phyloP scores from a whole-genome alignment of 2,888 invertebrate genomes.

The Agrotis ipsilon region DNA sequence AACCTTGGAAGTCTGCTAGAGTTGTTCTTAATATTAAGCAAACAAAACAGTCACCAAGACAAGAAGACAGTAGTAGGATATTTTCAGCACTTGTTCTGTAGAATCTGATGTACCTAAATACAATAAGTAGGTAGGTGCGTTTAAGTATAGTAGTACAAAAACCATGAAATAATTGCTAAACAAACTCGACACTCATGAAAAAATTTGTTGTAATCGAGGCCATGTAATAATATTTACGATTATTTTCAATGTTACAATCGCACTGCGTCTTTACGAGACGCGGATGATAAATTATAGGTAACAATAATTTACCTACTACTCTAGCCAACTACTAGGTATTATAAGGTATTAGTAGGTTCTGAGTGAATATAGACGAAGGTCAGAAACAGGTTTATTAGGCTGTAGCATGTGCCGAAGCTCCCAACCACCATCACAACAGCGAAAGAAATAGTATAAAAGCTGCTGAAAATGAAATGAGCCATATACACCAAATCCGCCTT shows the following conservation, averaged over 20 bases:
- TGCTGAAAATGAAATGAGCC: not conserved
- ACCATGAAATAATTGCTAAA: conserved; percentile 21
- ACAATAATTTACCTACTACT: not conserved
- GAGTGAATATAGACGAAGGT: conserved; percentile 17
- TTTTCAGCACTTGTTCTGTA: not conserved
- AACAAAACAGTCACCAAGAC: not conserved
- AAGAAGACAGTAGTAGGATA: not conserved
- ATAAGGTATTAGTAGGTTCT: too few species aligned
- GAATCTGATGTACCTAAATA: not conserved
- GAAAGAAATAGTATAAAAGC: not conserved
- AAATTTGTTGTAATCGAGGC: conserved; percentile 30
- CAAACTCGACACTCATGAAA: conserved; percentile 8
- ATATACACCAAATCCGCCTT: too few species aligned
- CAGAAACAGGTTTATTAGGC: not conserved
- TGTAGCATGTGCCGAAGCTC: not conserved
- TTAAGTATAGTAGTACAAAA: conserved; percentile 6
- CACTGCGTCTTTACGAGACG: conserved; percentile 8
- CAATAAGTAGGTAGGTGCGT: too few species aligned
- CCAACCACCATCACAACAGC: not conserved
- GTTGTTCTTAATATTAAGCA: not conserved
- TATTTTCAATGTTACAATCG: conserved; percentile 37
- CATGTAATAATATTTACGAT: conserved; percentile 17
- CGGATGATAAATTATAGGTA: conserved; percentile 20
- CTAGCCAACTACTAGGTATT: too few species aligned
- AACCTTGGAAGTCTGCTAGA: too few species aligned